These are phyloP conservation scores for Chloroceryle aenea DNA, from an alignment of 2,113 vertebrate species.

Conservation along the genomic window DNA sequence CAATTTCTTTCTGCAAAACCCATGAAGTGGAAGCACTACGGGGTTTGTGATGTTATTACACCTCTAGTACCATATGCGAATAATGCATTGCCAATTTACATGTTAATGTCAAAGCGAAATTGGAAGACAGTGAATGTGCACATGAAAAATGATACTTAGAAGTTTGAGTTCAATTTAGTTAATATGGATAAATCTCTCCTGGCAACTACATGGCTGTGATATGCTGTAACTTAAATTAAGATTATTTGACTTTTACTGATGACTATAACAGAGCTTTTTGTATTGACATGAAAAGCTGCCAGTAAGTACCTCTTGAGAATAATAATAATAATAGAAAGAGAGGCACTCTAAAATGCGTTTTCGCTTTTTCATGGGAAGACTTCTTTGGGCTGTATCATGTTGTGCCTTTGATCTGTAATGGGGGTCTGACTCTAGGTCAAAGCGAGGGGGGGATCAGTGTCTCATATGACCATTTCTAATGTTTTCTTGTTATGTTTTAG, in stretches of 20 bases:
- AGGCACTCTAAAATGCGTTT: background rate
- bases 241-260: slow-evolving; percentile 13
- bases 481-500: background rate
- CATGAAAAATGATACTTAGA: background rate
- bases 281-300: slow-evolving; percentile 2
- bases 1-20: background rate
- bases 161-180: background rate
- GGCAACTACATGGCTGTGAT: background rate
- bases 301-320: background rate
- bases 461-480: background rate
- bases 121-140: background rate
- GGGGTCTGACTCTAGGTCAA: background rate
- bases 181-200: background rate
- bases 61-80: slow-evolving; percentile 45
- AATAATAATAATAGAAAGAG: background rate
- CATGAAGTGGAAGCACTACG: background rate
- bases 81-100: background rate
- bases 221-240: slow-evolving; percentile 12
- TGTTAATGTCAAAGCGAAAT: background rate
- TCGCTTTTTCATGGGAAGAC: background rate
- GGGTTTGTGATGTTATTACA: background rate
- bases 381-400: background rate
- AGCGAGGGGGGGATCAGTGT: background rate
- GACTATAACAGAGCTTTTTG: slow-evolving; percentile 1
- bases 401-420: slow-evolving; percentile 27